Conservation (phyloP, 92 coral and sea anemone genomes). For the Phenganax subtilis region DNA sequence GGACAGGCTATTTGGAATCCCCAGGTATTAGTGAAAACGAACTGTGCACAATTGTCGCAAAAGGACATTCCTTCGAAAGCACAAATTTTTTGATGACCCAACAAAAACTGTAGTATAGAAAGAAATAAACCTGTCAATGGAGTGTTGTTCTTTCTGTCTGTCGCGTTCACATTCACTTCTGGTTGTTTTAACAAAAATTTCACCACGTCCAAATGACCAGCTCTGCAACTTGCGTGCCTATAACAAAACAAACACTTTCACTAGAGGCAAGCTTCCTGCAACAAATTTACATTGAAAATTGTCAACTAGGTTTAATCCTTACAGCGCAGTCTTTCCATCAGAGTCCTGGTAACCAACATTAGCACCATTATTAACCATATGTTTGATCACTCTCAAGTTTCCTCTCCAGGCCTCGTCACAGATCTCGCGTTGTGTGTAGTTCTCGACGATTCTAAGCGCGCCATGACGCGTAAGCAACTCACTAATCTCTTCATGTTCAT, state of each 20-base stretch:
- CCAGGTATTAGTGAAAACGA: not conserved
- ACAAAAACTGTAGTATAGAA: not conserved
- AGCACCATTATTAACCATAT: constrained; percentile 98
- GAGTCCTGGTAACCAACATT: constrained; percentile 74
- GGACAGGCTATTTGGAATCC: not conserved
- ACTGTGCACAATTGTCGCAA: too few relatives aligned
- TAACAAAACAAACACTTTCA: not conserved
- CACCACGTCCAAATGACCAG: constrained; percentile 85
- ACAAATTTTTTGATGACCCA: not conserved
- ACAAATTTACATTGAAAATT: not conserved
- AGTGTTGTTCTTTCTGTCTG: constrained; percentile 64
- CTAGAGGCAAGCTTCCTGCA: not conserved
- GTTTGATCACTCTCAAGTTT: constrained; percentile 85
- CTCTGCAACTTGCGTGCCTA: constrained; percentile 78
- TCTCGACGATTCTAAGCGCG: constrained; percentile 72
- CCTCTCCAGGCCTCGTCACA: constrained; percentile 89
- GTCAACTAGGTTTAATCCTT: constrained; percentile 26
- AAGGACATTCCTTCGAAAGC: not conserved
- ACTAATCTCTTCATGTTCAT: constrained; percentile 90
- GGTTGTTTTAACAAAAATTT: constrained; percentile 84
- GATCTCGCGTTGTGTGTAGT: constrained; percentile 84
- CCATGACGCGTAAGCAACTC: constrained; percentile 85
- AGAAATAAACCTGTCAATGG: constrained; percentile 67
- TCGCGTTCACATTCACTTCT: constrained; percentile 74
- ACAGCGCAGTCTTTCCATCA: constrained; percentile 89